Evolutionary conservation across 2,113 vertebrate genomes (phyloP).

Genomic region (Tricholaema leucomelas): DNA sequence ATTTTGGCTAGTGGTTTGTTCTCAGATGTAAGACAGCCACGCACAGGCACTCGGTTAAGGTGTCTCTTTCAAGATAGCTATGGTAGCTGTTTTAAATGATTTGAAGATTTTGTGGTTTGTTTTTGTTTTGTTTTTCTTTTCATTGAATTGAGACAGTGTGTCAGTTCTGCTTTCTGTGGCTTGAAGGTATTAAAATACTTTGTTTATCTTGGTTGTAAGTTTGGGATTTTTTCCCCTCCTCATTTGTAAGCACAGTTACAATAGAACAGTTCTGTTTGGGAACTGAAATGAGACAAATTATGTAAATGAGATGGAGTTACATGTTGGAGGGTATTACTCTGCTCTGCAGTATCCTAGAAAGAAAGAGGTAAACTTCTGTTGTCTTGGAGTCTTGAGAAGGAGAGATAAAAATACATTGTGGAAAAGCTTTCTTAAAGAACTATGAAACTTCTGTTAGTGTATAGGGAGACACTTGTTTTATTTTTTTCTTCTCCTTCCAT

Average conservation of each 20-base stretch:
- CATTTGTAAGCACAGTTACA: background rate
- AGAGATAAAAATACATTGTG: background rate
- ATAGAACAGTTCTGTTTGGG: background rate
- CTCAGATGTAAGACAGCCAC: background rate
- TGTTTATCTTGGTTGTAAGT: background rate
- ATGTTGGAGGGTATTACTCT: background rate
- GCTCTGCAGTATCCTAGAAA: background rate
- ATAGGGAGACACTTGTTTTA: background rate
- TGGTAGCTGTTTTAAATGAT: background rate
- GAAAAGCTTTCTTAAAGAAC: background rate
- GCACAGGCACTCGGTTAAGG: background rate
- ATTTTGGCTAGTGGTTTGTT: background rate
- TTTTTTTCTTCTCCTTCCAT: background rate
- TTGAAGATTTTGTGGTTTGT: background rate
- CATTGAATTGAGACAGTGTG: background rate
- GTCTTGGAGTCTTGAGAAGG: background rate
- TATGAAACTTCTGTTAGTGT: background rate
- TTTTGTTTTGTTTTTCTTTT: background rate
- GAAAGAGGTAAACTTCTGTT: background rate
- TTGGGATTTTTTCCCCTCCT: background rate
- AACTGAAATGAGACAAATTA: background rate
- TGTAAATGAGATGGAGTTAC: background rate
- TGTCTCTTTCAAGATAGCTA: background rate
- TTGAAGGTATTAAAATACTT: background rate
- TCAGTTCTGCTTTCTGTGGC: background rate